phyloP scores from a whole-genome alignment of 2,113 vertebrate species.

The Bothrops jararaca region DNA sequence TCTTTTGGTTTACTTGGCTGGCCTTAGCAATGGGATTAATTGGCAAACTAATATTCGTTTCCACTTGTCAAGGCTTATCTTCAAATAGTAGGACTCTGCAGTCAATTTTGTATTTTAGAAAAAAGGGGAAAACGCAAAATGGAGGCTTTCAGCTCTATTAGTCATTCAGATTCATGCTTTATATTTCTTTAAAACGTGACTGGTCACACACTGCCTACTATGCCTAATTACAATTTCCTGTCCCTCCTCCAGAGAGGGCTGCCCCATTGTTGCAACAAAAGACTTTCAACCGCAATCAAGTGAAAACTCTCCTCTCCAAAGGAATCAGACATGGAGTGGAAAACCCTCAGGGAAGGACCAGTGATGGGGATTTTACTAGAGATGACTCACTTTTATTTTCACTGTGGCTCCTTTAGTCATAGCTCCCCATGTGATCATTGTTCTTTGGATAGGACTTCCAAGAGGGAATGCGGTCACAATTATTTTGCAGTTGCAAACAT shows the following conservation, averaged over 20 bases:
- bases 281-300: background rate
- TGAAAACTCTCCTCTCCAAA: background rate
- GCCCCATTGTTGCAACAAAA: background rate
- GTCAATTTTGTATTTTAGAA: background rate
- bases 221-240: background rate
- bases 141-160: background rate
- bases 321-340: background rate
- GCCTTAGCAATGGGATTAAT: background rate
- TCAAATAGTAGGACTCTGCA: no score
- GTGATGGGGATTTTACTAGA: background rate
- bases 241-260: background rate
- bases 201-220: background rate
- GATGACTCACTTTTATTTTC: background rate
- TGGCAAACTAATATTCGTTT: background rate
- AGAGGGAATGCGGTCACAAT: background rate
- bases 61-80: background rate
- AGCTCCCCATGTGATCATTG: background rate
- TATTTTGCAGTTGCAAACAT: background rate
- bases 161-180: background rate
- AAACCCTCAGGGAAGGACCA: background rate
- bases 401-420: background rate
- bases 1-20: background rate
- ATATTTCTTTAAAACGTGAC: background rate
- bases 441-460: background rate
- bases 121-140: background rate